Conservation (phyloP, 2,113 vertebrate species). For the Caranx ignobilis region DNA sequence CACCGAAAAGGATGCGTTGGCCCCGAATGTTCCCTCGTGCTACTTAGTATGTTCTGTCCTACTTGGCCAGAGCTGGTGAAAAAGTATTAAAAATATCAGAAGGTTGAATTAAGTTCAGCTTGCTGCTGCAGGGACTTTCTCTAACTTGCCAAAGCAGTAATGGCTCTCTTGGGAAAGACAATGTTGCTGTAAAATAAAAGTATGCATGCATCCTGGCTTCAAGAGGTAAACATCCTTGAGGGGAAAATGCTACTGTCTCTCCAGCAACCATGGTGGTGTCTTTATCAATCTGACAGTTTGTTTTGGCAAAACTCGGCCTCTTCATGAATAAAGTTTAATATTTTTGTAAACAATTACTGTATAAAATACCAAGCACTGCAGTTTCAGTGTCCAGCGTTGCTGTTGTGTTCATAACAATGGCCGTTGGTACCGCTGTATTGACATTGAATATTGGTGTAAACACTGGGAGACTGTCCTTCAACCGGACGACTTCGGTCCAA, state of each 20-base stretch:
- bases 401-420: neutral
- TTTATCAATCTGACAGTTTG: constrained; percentile 56
- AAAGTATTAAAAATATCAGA: constrained; percentile 55
- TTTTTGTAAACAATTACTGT: constrained; percentile 41
- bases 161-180: constrained; percentile 54
- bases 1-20: constrained; percentile 53
- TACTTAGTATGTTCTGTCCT: constrained; percentile 24
- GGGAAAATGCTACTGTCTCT: constrained; percentile 50
- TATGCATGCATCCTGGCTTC: constrained; percentile 45
- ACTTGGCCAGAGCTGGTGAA: constrained; percentile 54
- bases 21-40: constrained; percentile 29
- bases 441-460: neutral
- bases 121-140: constrained; percentile 64
- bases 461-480: neutral
- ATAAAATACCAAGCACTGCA: neutral
- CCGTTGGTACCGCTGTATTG: neutral
- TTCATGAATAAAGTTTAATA: constrained; percentile 1
- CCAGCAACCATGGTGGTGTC: constrained; percentile 26
- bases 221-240: constrained; percentile 69
- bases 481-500: constrained; percentile 5
- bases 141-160: constrained; percentile 38
- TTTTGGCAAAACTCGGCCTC: constrained; percentile 35
- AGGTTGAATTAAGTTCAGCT: constrained; percentile 79
- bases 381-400: neutral
- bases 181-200: constrained; percentile 58